A percentile compares a stretch with the other conserved stretches of the same genome.
These are phyloP conservation scores for Eristalis tenax DNA, from an alignment of 2,888 invertebrate species.

Conservation along the genomic window DNA sequence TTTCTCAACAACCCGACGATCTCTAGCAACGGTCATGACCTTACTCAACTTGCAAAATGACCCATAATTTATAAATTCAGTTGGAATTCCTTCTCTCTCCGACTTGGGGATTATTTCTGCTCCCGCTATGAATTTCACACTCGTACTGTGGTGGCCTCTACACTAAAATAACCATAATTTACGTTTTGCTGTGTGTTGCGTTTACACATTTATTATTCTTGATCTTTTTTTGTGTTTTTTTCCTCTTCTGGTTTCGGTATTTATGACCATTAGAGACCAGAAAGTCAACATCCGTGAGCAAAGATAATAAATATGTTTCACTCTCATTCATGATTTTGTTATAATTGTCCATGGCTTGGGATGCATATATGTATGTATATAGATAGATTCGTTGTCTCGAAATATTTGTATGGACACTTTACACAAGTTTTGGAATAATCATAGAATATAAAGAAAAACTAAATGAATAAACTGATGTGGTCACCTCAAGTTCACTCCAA, in stretches of 20 bases:
- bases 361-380: slow-evolving; percentile 48
- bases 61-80: slow-evolving; percentile 68
- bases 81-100: slow-evolving; percentile 2
- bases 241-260: slow-evolving; percentile 51
- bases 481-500: too few relatives aligned
- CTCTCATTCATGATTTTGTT: slow-evolving; percentile 67
- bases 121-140: slow-evolving; percentile 18
- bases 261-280: slow-evolving; percentile 68
- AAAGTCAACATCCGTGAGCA: slow-evolving; percentile 68
- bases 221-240: slow-evolving; percentile 21
- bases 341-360: slow-evolving; percentile 65
- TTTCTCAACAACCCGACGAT: slow-evolving; percentile 48
- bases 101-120: not conserved
- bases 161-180: slow-evolving; percentile 67
- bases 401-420: not conserved
- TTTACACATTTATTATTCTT: slow-evolving; percentile 63
- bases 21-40: slow-evolving; percentile 59
- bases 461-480: too few relatives aligned
- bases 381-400: too few relatives aligned
- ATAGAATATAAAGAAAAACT: too few relatives aligned
- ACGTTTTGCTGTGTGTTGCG: slow-evolving; percentile 55
- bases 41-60: slow-evolving; percentile 69
- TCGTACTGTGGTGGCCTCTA: slow-evolving; percentile 34
- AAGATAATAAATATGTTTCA: slow-evolving; percentile 71
- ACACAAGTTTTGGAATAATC: too few relatives aligned